Conservation (phyloP, 2,888 invertebrate genomes). For the Epirrita christyi region DNA sequence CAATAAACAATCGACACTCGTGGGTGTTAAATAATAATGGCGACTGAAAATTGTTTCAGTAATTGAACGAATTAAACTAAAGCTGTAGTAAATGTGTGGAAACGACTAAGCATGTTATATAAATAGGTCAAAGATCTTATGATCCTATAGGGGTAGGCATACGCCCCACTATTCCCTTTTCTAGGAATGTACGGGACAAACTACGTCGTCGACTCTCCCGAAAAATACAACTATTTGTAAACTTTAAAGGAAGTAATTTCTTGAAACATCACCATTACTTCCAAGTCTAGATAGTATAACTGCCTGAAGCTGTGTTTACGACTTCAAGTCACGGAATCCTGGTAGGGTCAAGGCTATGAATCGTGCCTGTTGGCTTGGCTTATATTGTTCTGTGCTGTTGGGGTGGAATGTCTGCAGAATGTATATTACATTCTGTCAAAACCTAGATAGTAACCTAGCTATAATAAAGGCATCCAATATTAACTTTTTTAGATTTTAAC, state of each 20-base stretch:
- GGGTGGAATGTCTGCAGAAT: slow-evolving; percentile 4
- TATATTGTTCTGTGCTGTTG: not conserved
- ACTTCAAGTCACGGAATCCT: slow-evolving; percentile 22
- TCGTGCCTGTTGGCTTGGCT: slow-evolving; percentile 1
- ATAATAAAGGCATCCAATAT: too few relatives aligned
- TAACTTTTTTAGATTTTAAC: too few relatives aligned
- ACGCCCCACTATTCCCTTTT: too few relatives aligned
- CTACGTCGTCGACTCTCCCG: too few relatives aligned
- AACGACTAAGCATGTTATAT: too few relatives aligned
- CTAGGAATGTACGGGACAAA: too few relatives aligned
- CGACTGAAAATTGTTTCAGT: slow-evolving; percentile 3
- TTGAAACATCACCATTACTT: slow-evolving; percentile 6
- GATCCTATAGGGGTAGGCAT: too few relatives aligned
- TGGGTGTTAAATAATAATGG: slow-evolving; percentile 8
- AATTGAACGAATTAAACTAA: too few relatives aligned
- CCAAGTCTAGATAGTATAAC: slow-evolving; percentile 1
- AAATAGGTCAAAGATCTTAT: too few relatives aligned
- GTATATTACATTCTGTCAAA: not conserved
- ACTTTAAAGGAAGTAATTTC: not conserved
- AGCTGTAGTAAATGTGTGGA: too few relatives aligned
- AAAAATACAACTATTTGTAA: not conserved
- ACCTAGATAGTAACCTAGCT: too few relatives aligned
- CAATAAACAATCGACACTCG: slow-evolving; percentile 37
- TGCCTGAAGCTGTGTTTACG: slow-evolving; percentile 11
- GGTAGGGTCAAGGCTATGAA: slow-evolving; percentile 18